phyloP scores from a whole-genome alignment of 2,888 invertebrate genomes.

The Spatulosminthurus flaviceps region DNA sequence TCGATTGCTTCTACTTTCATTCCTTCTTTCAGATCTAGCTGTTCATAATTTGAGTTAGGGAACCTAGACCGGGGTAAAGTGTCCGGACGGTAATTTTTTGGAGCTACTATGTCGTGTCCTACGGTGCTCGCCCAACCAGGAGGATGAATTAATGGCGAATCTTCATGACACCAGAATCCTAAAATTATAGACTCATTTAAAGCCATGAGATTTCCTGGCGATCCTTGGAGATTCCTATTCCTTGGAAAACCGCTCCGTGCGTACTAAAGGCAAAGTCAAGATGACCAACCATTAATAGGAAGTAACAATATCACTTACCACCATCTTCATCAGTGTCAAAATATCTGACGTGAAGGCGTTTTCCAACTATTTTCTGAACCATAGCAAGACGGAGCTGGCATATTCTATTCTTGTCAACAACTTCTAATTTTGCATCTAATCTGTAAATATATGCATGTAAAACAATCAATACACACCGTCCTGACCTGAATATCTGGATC shows the following conservation, averaged over 20 bases:
- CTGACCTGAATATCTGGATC: neutral
- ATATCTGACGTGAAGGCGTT: constrained; percentile 89
- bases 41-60: constrained; percentile 53
- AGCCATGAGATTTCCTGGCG: too few species aligned
- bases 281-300: too few species aligned
- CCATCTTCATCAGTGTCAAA: constrained; percentile 74
- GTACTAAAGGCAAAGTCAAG: too few species aligned
- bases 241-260: too few species aligned
- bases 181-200: constrained; percentile 53
- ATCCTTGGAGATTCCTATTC: too few species aligned
- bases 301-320: constrained; percentile 48
- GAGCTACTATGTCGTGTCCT: constrained; percentile 88
- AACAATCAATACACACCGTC: neutral
- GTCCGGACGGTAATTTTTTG: constrained; percentile 73
- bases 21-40: constrained; percentile 79
- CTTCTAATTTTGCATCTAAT: constrained; percentile 86
- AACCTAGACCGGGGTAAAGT: constrained; percentile 50
- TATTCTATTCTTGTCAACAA: constrained; percentile 94
- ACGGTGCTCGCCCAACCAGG: constrained; percentile 95
- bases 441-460: constrained; percentile 66
- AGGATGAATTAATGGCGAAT: constrained; percentile 92
- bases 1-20: constrained; percentile 98
- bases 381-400: constrained; percentile 88
- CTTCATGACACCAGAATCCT: constrained; percentile 97
- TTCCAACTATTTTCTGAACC: constrained; percentile 89